These are phyloP conservation scores for Nematopogon swammerdamellus DNA, from an alignment of 2,888 invertebrate species.

Conservation along the genomic window DNA sequence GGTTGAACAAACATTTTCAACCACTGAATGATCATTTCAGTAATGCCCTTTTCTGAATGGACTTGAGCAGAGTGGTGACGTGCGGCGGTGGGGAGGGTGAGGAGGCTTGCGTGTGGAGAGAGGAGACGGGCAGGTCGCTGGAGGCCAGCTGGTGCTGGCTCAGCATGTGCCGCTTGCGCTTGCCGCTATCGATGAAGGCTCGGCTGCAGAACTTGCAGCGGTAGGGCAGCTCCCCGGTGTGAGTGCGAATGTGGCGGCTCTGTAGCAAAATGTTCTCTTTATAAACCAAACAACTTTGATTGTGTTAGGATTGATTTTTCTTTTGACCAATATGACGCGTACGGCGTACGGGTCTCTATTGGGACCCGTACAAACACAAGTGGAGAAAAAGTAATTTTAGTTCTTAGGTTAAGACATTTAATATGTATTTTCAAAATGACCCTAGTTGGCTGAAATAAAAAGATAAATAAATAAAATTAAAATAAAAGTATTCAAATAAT, in stretches of 20 bases:
- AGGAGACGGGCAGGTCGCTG: slow-evolving; percentile 31
- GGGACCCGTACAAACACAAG: no score
- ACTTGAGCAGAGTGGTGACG: background rate
- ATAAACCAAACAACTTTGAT: background rate
- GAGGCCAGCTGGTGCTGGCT: slow-evolving; percentile 32
- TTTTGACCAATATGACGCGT: background rate
- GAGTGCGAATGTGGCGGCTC: slow-evolving; percentile 38
- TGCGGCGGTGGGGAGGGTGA: background rate
- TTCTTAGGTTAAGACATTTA: no score
- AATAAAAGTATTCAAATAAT: no score
- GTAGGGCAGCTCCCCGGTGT: slow-evolving; percentile 44
- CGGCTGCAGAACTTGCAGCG: slow-evolving; percentile 32
- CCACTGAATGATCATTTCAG: no score
- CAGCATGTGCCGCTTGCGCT: slow-evolving; percentile 44
- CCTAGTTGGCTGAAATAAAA: no score
- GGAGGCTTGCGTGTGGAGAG: slow-evolving; percentile 4
- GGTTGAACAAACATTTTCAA: no score
- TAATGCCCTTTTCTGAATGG: no score
- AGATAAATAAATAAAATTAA: no score
- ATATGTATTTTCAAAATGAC: no score
- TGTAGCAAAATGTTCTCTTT: no score
- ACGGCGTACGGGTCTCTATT: no score
- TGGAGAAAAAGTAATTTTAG: no score
- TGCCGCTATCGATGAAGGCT: slow-evolving; percentile 45
- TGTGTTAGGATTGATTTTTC: background rate